Conservation (phyloP, 2,888 invertebrate species). For the Drosophila barbarae region DNA sequence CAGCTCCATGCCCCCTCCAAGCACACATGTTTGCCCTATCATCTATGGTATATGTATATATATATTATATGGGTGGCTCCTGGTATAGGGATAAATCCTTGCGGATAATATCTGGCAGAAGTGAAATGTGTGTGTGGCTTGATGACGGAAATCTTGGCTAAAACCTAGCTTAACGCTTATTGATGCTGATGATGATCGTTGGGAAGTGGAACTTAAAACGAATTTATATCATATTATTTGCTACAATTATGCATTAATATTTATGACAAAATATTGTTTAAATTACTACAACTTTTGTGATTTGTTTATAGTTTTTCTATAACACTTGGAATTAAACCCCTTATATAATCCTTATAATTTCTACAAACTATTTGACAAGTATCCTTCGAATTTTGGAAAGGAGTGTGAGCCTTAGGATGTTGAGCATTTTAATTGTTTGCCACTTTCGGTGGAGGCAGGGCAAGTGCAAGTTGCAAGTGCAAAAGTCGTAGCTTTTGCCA, state of each 20-base stretch:
- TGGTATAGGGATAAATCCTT: constrained; percentile 17
- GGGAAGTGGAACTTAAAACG: too few relatives aligned
- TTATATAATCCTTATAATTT: too few relatives aligned
- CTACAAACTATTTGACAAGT: not conserved
- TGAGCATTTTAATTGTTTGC: constrained; percentile 68
- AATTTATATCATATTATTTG: not conserved
- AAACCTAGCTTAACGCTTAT: constrained; percentile 21
- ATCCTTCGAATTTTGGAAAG: constrained; percentile 4
- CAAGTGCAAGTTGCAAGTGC: constrained; percentile 50
- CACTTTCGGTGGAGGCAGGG: constrained; percentile 34
- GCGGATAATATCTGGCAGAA: constrained; percentile 29
- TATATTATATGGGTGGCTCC: not conserved
- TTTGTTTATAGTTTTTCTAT: too few relatives aligned
- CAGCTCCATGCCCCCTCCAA: constrained; percentile 1
- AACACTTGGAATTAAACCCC: too few relatives aligned
- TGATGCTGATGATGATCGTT: constrained; percentile 25
- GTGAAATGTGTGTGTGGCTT: constrained; percentile 17
- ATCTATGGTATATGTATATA: not conserved
- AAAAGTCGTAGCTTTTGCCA: constrained; percentile 63
- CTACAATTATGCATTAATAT: too few relatives aligned
- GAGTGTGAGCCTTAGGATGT: constrained; percentile 2
- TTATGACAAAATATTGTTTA: too few relatives aligned
- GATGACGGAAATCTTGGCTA: constrained; percentile 17
- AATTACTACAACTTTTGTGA: too few relatives aligned
- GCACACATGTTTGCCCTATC: not conserved